Evolutionary conservation across 2,888 invertebrate species (phyloP), one percentile per base, ranked within the genome.

Genomic region (Drosophila helvetica): DNA sequence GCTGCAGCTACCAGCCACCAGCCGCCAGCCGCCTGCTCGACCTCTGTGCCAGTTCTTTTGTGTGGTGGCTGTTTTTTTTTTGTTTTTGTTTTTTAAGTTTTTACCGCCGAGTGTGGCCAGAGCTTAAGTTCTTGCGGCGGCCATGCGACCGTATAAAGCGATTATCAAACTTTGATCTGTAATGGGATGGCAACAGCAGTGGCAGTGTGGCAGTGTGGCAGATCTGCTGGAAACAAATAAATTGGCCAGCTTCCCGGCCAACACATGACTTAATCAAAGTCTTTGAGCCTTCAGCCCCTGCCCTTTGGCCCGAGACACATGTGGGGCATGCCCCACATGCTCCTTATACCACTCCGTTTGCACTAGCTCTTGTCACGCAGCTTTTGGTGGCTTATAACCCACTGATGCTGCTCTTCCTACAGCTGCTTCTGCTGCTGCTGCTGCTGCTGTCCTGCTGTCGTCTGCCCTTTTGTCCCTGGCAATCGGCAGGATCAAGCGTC

Each of bases 61-160:
- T 38, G 38, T 6, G 38, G 38, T 15, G 30, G 30, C 30, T 30
- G 10, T 1, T 38, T 15, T 15, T 15, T 15, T 15, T 22, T 47
- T 47, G 1, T 19, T 17, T 33, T 18, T 25, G 5, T 52, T 42
- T 19, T 43, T 48, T 51, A 69, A 58, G 22, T 43, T 70, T 69
- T 8, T 15, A n/a, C n/a, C 45, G 50, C 4, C 66, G 48, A 67
- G 56, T 66, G 68, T 66, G 66, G 55, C 55, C 68, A 67, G 56
- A 48, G 66, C 68, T 68, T 27, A 55, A 67, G 68, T 66, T 67
- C 30, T 43, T 22, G 17, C 42, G 53, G 27, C 7, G 17, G 68
- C 68, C 19, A 68, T 67, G 66, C 67, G 68, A 66, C 68, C 66
- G 50, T 67, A 55, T 68, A 68, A 66, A 67, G 68, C 55, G 66